phyloP scores from a whole-genome alignment of 1,140 invertebrate species.

The Aphidius gifuensis region DNA sequence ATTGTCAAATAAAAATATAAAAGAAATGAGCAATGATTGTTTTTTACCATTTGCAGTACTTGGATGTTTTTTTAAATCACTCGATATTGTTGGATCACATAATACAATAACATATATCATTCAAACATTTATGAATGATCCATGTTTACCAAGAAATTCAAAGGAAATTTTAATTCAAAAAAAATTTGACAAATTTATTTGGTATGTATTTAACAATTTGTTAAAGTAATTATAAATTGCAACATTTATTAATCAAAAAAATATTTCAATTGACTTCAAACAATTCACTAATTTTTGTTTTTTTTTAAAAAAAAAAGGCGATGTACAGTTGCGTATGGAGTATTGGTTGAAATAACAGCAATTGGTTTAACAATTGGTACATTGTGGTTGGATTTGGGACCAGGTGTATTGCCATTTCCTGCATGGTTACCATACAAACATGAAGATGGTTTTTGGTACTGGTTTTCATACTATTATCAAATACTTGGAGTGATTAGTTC shows the following conservation, averaged over 20 bases:
- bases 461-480: constrained; percentile 16
- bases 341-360: constrained; percentile 18
- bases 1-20: constrained; percentile 1
- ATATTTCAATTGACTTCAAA: too few relatives aligned
- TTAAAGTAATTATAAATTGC: too few relatives aligned
- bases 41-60: constrained; percentile 17
- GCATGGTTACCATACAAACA: constrained; percentile 17
- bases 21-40: constrained; percentile 7
- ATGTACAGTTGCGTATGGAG: constrained; percentile 15
- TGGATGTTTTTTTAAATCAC: constrained; percentile 15
- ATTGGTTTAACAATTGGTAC: constrained; percentile 18
- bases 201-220: too few relatives aligned
- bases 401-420: constrained; percentile 14
- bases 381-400: constrained; percentile 1
- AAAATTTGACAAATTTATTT: constrained; percentile 14
- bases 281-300: too few relatives aligned
- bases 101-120: constrained; percentile 15
- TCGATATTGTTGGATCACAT: constrained; percentile 13
- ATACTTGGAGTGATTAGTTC: constrained; percentile 14
- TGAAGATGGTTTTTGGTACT: constrained; percentile 10
- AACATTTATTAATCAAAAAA: too few relatives aligned
- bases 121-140: constrained; percentile 5
- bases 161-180: constrained; percentile 9
- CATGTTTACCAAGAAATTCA: constrained; percentile 13
- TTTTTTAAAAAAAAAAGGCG: neutral